Conservation (phyloP, 1,140 invertebrate genomes). For the Drosophila lowei region DNA sequence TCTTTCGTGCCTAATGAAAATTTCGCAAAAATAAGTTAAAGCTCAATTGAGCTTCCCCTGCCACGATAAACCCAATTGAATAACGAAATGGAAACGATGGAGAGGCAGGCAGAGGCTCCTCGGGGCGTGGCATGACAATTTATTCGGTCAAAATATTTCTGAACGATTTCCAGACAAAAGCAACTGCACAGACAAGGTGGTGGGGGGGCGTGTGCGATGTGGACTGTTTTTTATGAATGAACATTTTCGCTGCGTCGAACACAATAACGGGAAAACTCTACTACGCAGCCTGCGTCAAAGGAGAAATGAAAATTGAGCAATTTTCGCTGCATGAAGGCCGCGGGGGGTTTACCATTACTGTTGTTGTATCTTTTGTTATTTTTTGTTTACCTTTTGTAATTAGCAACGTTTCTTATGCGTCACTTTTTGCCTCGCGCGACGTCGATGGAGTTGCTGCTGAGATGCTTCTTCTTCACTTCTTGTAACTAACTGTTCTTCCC, state of each 20-base stretch:
- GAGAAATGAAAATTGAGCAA: background rate
- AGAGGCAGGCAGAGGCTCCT: background rate
- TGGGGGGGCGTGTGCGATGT: background rate
- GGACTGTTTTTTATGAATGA: slow-evolving; percentile 65
- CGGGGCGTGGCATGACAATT: slow-evolving; percentile 23
- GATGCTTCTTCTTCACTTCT: slow-evolving; percentile 19
- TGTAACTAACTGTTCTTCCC: slow-evolving; percentile 17
- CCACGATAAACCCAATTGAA: background rate
- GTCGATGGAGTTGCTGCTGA: slow-evolving; percentile 13
- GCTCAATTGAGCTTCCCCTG: too few species aligned
- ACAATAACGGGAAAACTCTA: slow-evolving; percentile 31
- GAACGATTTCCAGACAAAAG: slow-evolving; percentile 1
- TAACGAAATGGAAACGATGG: background rate
- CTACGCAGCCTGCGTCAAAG: slow-evolving; percentile 21
- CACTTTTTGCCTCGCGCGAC: slow-evolving; percentile 34
- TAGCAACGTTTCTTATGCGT: slow-evolving; percentile 52
- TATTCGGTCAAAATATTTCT: background rate
- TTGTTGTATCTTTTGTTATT: background rate
- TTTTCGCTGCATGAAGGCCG: too few species aligned
- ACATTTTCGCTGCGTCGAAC: slow-evolving; percentile 37
- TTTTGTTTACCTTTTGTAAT: slow-evolving; percentile 56
- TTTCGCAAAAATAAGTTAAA: background rate
- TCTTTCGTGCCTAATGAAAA: slow-evolving; percentile 7
- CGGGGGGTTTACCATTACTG: background rate
- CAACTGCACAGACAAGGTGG: background rate